phyloP scores from a whole-genome alignment of 2,113 vertebrate genomes.

The Megalops atlanticus region DNA sequence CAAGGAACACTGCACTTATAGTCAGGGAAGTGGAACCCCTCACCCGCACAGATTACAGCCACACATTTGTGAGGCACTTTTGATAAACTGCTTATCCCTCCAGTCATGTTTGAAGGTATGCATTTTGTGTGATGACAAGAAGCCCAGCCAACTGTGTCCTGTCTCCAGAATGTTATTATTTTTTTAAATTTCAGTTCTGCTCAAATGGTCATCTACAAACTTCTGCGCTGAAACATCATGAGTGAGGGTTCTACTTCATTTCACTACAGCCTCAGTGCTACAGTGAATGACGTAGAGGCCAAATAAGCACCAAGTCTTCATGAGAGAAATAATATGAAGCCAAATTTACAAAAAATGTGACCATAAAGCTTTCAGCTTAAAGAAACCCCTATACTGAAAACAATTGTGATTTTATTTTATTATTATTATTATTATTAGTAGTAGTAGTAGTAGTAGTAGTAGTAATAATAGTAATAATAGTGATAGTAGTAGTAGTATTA shows the following conservation, averaged over 20 bases:
- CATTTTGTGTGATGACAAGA: neutral
- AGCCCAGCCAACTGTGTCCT: neutral
- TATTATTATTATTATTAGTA: too few relatives aligned
- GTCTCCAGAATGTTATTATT: neutral
- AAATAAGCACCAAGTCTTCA: neutral
- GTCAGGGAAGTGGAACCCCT: neutral
- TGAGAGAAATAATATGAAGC: too few relatives aligned
- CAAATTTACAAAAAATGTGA: too few relatives aligned
- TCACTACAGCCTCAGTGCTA: too few relatives aligned
- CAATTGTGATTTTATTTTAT: too few relatives aligned
- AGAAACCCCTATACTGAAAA: too few relatives aligned
- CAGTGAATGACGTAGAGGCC: neutral
- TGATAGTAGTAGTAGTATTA: neutral
- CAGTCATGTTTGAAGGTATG: slow-evolving; percentile 1
- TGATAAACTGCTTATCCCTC: slow-evolving; percentile 16
- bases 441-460: too few relatives aligned
- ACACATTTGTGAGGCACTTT: slow-evolving; percentile 19
- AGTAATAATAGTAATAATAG: too few relatives aligned
- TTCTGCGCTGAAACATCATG: neutral
- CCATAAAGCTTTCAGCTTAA: too few relatives aligned
- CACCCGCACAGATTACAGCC: slow-evolving; percentile 9
- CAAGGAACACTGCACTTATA: slow-evolving; percentile 30
- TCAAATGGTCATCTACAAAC: neutral
- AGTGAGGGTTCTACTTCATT: too few relatives aligned
- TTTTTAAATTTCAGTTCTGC: neutral